Evolutionary conservation across 2,113 vertebrate genomes (phyloP).

Genomic region (Toxostoma redivivum): DNA sequence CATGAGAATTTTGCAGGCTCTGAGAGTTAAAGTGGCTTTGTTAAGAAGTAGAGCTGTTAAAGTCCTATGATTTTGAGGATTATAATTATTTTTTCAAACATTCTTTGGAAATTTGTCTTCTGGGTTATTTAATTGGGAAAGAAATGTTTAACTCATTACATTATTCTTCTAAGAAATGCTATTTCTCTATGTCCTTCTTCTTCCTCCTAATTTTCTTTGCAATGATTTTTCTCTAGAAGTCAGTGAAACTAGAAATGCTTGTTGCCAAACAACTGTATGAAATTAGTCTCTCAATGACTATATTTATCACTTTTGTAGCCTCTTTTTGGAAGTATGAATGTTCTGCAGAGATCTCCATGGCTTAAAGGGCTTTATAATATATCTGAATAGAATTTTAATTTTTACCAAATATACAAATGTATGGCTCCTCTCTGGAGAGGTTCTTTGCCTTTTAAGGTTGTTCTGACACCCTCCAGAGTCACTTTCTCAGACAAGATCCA

Average conservation of each 20-base stretch:
- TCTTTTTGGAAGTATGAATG: not conserved
- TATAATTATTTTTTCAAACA: not conserved
- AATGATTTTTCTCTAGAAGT: not conserved
- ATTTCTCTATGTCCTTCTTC: not conserved
- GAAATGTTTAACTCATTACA: not conserved
- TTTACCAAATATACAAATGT: not conserved
- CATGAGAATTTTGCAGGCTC: not conserved
- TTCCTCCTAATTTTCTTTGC: not conserved
- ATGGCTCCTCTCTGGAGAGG: not conserved
- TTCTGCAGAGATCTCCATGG: not conserved
- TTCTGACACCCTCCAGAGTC: not conserved
- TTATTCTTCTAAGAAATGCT: not conserved
- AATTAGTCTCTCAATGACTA: not conserved
- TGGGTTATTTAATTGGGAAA: not conserved
- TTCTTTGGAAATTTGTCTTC: not conserved
- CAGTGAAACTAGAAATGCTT: not conserved
- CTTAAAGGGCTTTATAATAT: not conserved
- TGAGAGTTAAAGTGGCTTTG: not conserved
- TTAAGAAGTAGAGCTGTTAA: not conserved
- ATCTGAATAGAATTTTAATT: not conserved
- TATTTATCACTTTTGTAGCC: not conserved
- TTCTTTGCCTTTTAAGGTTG: not conserved
- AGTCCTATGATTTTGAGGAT: not conserved
- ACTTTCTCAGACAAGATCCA: not conserved
- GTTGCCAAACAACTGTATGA: not conserved